Conservation (phyloP, 2,797 vertebrate genomes). For the Chiroxiphia lanceolata region DNA sequence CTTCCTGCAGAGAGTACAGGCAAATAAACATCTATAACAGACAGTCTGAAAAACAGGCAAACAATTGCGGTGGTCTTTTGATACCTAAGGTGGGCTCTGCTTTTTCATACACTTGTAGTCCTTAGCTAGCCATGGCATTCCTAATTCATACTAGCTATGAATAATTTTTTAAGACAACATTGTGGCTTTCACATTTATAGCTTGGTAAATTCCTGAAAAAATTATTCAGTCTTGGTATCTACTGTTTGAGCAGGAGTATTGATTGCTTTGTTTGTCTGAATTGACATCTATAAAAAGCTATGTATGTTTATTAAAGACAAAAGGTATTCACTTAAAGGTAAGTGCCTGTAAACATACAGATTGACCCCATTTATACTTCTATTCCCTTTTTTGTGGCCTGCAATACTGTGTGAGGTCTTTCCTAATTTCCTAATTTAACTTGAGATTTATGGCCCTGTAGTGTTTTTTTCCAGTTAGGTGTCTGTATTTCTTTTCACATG, state of each 20-base stretch:
- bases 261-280: neutral
- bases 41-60: neutral
- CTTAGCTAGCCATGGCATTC: neutral
- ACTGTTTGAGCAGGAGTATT: neutral
- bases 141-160: neutral
- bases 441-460: neutral
- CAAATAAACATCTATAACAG: neutral
- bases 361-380: neutral
- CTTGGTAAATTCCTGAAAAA: slow-evolving; percentile 5
- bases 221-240: neutral
- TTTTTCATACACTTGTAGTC: neutral
- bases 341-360: neutral
- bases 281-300: neutral
- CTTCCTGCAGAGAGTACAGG: neutral
- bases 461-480: slow-evolving; percentile 40
- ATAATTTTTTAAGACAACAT: neutral
- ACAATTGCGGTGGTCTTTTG: neutral
- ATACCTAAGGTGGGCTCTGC: neutral
- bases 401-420: neutral
- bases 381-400: neutral
- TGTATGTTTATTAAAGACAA: neutral
- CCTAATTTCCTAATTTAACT: slow-evolving; percentile 37
- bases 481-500: slow-evolving; percentile 25
- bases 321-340: neutral
- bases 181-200: neutral